phyloP scores from a whole-genome alignment of 2,113 vertebrate species.

The Zootoca vivipara region DNA sequence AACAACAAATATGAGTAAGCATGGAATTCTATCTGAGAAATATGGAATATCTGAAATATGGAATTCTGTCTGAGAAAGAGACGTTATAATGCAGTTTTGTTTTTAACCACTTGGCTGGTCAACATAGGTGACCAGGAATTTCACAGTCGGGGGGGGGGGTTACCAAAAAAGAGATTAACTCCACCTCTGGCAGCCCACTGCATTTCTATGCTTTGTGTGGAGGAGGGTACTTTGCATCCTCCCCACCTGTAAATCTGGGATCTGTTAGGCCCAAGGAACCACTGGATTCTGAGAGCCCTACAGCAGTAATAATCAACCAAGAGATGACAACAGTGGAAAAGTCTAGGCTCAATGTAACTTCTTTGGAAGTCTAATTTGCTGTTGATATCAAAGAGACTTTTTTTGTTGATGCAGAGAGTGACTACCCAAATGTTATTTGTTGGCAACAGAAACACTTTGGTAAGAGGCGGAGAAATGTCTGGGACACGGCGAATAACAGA shows the following conservation, averaged over 20 bases:
- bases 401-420: not conserved
- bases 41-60: not conserved
- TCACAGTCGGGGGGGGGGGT: not conserved
- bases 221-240: not conserved
- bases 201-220: no score
- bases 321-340: not conserved
- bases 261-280: not conserved
- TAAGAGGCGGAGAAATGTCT: not conserved
- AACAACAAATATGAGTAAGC: conserved; percentile 51
- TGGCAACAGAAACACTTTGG: not conserved
- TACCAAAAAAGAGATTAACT: not conserved
- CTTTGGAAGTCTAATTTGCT: not conserved
- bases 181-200: not conserved
- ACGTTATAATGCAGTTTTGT: not conserved
- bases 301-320: not conserved
- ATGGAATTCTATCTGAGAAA: not conserved
- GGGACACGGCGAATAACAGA: not conserved
- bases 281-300: not conserved
- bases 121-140: not conserved
- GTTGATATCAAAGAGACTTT: not conserved
- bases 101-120: not conserved
- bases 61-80: not conserved
- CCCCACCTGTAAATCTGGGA: not conserved
- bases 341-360: not conserved
- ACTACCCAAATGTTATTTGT: not conserved